phyloP scores from a whole-genome alignment of 2,797 vertebrate species.

The Halcyon smyrnensis region DNA sequence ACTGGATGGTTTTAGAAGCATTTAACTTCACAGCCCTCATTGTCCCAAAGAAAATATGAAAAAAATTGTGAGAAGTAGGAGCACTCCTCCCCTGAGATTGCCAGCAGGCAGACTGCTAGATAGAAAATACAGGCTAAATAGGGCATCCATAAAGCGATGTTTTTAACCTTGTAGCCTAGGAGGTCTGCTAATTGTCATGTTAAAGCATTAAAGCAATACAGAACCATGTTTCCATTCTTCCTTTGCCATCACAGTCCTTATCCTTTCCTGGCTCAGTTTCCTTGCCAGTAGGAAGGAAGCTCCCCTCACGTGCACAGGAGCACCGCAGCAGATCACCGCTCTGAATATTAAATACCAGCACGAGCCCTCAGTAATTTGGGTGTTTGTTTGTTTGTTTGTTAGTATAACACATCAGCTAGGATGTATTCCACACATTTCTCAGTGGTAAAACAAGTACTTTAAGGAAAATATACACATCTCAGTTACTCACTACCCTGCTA shows the following conservation, averaged over 20 bases:
- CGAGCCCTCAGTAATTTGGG: background rate
- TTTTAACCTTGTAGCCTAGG: background rate
- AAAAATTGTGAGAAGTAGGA: background rate
- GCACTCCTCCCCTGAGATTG: background rate
- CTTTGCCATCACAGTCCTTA: background rate
- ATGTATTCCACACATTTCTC: background rate
- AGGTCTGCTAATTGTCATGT: background rate
- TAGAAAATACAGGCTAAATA: background rate
- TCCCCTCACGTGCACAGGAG: background rate
- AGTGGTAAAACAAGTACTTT: background rate
- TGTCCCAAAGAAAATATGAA: background rate
- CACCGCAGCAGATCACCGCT: background rate
- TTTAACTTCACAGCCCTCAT: background rate
- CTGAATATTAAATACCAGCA: background rate
- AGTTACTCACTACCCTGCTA: background rate
- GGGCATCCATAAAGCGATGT: background rate
- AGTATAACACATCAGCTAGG: background rate
- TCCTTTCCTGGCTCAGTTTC: background rate
- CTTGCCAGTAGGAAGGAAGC: background rate
- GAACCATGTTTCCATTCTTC: background rate
- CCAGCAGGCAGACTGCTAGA: background rate
- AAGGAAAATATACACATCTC: background rate
- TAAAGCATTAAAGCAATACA: background rate
- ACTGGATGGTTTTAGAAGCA: background rate
- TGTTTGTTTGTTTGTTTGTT: background rate